These are phyloP conservation scores for Melanotaenia boesemani DNA, from an alignment of 2,797 vertebrate species.

Conservation along the genomic window DNA sequence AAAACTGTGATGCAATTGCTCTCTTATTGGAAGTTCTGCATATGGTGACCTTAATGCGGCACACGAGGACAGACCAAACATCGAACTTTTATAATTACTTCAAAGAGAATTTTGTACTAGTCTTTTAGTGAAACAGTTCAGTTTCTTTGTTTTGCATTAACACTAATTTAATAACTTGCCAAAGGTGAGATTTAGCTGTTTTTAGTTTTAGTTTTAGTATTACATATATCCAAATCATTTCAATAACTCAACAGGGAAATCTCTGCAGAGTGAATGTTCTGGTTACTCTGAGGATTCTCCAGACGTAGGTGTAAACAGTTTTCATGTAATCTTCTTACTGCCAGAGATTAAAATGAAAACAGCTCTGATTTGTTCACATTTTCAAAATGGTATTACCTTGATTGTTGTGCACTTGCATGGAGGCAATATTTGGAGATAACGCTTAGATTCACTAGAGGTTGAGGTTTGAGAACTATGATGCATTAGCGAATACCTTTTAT, in stretches of 20 bases:
- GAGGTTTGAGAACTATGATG: not conserved
- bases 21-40: conserved; percentile 3
- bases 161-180: not conserved
- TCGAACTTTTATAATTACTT: not conserved
- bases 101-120: not conserved
- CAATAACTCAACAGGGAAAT: not conserved
- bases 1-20: not conserved
- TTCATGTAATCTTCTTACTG: not conserved
- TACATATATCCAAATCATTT: not conserved
- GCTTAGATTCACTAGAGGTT: not conserved
- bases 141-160: not conserved
- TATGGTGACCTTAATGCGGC: conserved; percentile 10
- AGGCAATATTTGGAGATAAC: not conserved
- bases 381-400: not conserved
- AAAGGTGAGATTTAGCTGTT: not conserved
- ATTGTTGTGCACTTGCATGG: not conserved
- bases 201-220: not conserved
- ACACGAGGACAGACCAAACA: not conserved
- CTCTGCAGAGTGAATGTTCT: not conserved
- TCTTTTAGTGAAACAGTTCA: not conserved
- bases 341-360: not conserved
- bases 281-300: not conserved
- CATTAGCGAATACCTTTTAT: conserved; percentile 24
- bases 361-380: not conserved
- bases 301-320: not conserved